Evolutionary conservation across 2,113 vertebrate genomes (phyloP).

Genomic region (Noturus placidus): DNA sequence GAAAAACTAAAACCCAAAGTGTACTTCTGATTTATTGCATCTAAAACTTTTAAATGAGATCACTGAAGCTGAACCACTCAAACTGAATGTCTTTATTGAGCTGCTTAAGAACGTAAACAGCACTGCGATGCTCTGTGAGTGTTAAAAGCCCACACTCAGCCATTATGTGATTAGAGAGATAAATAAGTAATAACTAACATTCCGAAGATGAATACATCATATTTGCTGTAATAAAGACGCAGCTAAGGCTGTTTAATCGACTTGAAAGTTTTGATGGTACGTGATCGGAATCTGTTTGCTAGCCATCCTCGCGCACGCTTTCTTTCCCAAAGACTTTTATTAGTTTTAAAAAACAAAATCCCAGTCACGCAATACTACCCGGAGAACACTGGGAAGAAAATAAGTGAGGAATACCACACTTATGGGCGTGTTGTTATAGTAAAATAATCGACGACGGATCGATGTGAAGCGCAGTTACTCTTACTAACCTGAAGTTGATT

Average conservation of each 20-base stretch:
- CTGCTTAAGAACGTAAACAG: slow-evolving; percentile 1
- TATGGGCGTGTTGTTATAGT: no score
- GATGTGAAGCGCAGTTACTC: no score
- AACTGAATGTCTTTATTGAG: not conserved
- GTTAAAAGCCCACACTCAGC: not conserved
- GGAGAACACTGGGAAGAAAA: not conserved
- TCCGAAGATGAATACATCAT: not conserved
- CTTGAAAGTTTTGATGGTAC: not conserved
- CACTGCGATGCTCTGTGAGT: not conserved
- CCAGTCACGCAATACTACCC: not conserved
- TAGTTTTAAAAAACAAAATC: not conserved
- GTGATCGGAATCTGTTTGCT: not conserved
- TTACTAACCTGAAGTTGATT: no score
- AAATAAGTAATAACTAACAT: slow-evolving; percentile 14
- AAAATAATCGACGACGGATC: not conserved
- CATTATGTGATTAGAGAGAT: slow-evolving; percentile 17
- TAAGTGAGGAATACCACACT: not conserved
- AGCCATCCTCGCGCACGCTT: not conserved
- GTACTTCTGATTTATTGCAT: slow-evolving; percentile 10
- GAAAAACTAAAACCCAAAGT: not conserved
- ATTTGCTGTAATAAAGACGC: not conserved
- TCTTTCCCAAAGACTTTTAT: not conserved
- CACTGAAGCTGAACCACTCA: slow-evolving; percentile 1
- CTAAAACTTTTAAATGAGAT: slow-evolving; percentile 32
- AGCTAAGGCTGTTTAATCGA: not conserved